Conservation (phyloP, 2,113 vertebrate genomes). For the Setophaga kirtlandii region DNA sequence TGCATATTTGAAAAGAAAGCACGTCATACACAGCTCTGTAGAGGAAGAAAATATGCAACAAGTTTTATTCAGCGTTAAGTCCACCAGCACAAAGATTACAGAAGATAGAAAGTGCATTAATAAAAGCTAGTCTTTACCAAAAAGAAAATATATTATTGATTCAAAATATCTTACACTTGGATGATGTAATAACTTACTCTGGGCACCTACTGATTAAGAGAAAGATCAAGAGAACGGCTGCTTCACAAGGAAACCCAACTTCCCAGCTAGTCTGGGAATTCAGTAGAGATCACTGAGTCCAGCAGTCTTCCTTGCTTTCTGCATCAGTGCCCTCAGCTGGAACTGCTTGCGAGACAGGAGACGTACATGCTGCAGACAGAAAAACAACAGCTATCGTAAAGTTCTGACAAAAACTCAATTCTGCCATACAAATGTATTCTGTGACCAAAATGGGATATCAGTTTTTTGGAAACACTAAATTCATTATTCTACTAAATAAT, state of each 20-base stretch:
- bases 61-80: slow-evolving; percentile 79
- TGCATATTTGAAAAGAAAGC: background rate
- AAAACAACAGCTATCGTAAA: background rate
- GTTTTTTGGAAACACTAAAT: background rate
- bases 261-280: slow-evolving; percentile 56
- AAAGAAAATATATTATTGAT: slow-evolving; percentile 86
- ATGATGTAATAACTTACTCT: slow-evolving; percentile 85
- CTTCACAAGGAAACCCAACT: slow-evolving; percentile 28
- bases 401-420: background rate
- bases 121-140: slow-evolving; percentile 89
- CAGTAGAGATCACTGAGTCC: slow-evolving; percentile 97
- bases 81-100: slow-evolving; percentile 83
- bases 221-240: slow-evolving; percentile 63
- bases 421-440: background rate
- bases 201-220: slow-evolving; percentile 76
- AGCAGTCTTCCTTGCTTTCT: slow-evolving; percentile 97
- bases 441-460: background rate
- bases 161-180: slow-evolving; percentile 86
- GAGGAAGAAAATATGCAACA: slow-evolving; percentile 75
- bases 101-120: slow-evolving; percentile 93
- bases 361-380: slow-evolving; percentile 87
- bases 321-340: slow-evolving; percentile 98
- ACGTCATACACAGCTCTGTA: background rate
- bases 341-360: slow-evolving; percentile 98
- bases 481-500: background rate